Evolutionary conservation across 35 echinoderm and acorn worm species (phyloP).

Genomic region (Ophiothrix spiculata): DNA sequence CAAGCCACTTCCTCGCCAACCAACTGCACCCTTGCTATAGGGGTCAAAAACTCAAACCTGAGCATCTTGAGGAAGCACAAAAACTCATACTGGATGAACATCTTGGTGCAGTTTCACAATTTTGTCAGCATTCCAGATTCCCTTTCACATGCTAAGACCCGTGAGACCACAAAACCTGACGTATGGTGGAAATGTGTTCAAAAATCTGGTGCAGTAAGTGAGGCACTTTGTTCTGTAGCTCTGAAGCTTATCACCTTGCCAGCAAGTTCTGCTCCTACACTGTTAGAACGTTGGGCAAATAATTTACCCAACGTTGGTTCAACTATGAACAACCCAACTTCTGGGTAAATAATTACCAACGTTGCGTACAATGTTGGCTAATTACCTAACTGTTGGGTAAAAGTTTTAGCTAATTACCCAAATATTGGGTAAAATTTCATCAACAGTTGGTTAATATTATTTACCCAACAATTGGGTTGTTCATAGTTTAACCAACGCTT

Average conservation of each 20-base stretch:
- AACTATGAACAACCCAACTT: too few relatives aligned
- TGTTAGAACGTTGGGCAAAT: too few relatives aligned
- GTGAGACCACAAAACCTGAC: slow-evolving; percentile 27
- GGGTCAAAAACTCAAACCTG: slow-evolving; percentile 20
- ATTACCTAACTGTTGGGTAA: too few relatives aligned
- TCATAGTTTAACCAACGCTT: too few relatives aligned
- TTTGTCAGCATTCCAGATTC: slow-evolving; percentile 35
- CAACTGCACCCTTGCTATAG: slow-evolving; percentile 35
- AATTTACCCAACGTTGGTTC: too few relatives aligned
- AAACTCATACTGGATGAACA: slow-evolving; percentile 17
- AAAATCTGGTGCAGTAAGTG: background rate
- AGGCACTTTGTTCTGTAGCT: slow-evolving; percentile 5
- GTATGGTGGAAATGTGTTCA: slow-evolving; percentile 32
- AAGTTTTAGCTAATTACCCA: too few relatives aligned
- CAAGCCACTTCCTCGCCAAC: slow-evolving; percentile 46
- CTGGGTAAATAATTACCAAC: too few relatives aligned
- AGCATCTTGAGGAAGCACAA: slow-evolving; percentile 46
- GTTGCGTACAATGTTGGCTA: too few relatives aligned
- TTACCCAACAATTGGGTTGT: too few relatives aligned
- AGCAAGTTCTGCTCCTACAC: slow-evolving; percentile 33
- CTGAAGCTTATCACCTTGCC: slow-evolving; percentile 19
- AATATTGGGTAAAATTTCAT: too few relatives aligned
- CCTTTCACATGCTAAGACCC: slow-evolving; percentile 22
- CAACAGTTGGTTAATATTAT: too few relatives aligned
- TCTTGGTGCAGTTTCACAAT: slow-evolving; percentile 18